Conservation (phyloP, 2,113 vertebrate species). For the Spea multiplicata region DNA sequence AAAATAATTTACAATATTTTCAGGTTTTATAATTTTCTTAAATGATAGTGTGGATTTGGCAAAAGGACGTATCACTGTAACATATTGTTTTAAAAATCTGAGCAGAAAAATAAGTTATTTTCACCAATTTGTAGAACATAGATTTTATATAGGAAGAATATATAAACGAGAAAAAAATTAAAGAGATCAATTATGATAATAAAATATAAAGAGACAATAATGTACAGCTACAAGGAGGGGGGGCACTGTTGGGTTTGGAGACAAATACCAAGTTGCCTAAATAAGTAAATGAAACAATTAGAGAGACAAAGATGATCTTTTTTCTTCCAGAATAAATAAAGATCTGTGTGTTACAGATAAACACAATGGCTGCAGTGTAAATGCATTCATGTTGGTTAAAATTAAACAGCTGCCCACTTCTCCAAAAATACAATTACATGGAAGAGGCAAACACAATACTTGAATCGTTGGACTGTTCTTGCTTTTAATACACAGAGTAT, state of each 20-base stretch:
- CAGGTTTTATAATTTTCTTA: too few species aligned
- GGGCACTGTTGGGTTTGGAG: conserved; percentile 29
- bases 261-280: conserved; percentile 7
- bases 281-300: conserved; percentile 45
- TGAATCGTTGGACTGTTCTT: not conserved
- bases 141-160: not conserved
- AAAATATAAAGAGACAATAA: not conserved
- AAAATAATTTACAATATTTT: too few species aligned
- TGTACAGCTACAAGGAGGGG: not conserved
- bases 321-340: conserved; percentile 6
- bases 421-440: conserved; percentile 13
- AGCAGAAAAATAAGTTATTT: too few species aligned
- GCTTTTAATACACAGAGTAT: not conserved
- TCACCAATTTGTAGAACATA: not conserved
- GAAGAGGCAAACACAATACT: not conserved
- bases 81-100: too few species aligned
- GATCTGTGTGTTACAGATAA: conserved; percentile 18
- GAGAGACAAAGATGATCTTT: conserved; percentile 25
- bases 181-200: not conserved
- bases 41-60: too few species aligned
- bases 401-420: conserved; percentile 23
- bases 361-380: not conserved
- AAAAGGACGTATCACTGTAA: too few species aligned
- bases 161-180: conserved; percentile 14
- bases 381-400: conserved; percentile 8